Percentiles rank a stretch among this genome's conserved stretches.
phyloP scores from a whole-genome alignment of 1,140 invertebrate genomes.

The Bathynomus jamesi region DNA sequence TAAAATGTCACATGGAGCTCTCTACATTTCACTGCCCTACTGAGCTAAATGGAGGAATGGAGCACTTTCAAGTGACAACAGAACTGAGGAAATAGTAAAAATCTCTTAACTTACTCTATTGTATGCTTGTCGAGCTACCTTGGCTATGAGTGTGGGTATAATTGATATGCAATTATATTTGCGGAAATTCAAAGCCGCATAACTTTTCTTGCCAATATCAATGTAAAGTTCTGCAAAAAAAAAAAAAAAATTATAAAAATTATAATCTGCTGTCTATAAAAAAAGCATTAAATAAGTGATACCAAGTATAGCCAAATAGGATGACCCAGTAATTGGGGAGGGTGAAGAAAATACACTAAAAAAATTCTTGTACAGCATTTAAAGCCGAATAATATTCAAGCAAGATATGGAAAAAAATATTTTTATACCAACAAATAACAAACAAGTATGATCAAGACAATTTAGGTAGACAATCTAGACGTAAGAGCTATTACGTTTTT shows the following conservation, averaged over 20 bases:
- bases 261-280: not conserved
- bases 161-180: slow-evolving; percentile 51
- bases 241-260: slow-evolving; percentile 38
- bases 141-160: slow-evolving; percentile 51
- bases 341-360: not conserved
- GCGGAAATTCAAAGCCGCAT: slow-evolving; percentile 53
- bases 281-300: not conserved
- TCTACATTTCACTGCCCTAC: too few relatives aligned
- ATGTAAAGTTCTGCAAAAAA: slow-evolving; percentile 60
- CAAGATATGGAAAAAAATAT: not conserved
- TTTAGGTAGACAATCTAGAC: too few relatives aligned
- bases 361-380: not conserved
- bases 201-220: slow-evolving; percentile 52
- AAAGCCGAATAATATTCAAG: not conserved
- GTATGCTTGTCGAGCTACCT: slow-evolving; percentile 51
- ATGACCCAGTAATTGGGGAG: not conserved
- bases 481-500: too few relatives aligned
- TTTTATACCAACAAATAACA: too few relatives aligned
- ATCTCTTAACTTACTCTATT: slow-evolving; percentile 48
- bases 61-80: too few relatives aligned
- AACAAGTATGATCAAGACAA: too few relatives aligned
- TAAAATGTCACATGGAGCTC: too few relatives aligned
- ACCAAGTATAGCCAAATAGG: not conserved
- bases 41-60: too few relatives aligned
- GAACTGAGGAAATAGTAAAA: too few relatives aligned